Evolutionary conservation across 2,888 invertebrate genomes (phyloP), one percentile per base, ranked within the genome.

Genomic region (Sipunculus nudus): DNA sequence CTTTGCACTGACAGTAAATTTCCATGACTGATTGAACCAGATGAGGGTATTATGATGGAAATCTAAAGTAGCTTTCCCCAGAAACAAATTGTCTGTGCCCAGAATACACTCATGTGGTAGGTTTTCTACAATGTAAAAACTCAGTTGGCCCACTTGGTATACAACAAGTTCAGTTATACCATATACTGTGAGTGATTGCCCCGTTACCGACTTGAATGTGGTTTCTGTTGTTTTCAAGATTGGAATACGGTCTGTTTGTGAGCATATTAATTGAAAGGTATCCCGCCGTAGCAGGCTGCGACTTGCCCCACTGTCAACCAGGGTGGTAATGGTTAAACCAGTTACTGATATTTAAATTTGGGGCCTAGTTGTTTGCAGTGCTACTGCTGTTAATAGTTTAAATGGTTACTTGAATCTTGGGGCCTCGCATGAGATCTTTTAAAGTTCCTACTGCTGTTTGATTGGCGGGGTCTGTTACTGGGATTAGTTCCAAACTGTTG

Each of bases 221-320:
- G 25, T n/a, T 28, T 8, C 13, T 4, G 26, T 41, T 5, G 53
- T 39, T 13, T 6, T 6, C 6, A 53, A 28, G 4, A 8, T 8
- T 6, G 5, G 5, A 10, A 16, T 6, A 21, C 53, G 6, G 16
- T 41, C 25, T 8, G 23, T 53, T 25, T 8, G 23, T 21, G 23
- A 5, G 8, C 23, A 8, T 5, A 53, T 23, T 26, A 6, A 8
- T 8, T 53, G 16, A 6, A 41, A 41, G 16, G 16, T 26, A n/a
- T 41, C 41, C 8, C 8, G 40, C n/a, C 41, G 53, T 41, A 53
- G 53, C n/a, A 53, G 53, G n/a, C 8, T 41, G n/a, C 53, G 25
- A 6, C 23, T 21, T 26, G 53, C 53, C 41, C 53, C 53, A 6
- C 40, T 53, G 41, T 53, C 53, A 6, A 53, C 53, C 16, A 53